Percentiles rank a stretch among this genome's conserved stretches.
Conservation (phyloP, 2,113 vertebrate genomes). For the Lutjanus erythropterus region DNA sequence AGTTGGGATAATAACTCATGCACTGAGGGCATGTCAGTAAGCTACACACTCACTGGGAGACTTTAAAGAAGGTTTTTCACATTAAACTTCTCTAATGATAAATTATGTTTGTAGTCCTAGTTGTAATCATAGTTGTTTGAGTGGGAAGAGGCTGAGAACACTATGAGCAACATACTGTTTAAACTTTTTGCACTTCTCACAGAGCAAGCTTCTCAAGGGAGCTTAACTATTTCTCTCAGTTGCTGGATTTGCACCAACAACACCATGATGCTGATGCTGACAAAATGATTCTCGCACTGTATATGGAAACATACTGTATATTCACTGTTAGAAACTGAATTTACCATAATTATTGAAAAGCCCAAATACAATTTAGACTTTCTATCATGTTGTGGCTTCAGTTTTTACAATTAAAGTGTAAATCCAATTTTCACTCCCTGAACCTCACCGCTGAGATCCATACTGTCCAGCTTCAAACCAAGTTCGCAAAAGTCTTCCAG, state of each 20-base stretch:
- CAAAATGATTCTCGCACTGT: neutral
- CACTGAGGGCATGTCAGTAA: conserved; percentile 63
- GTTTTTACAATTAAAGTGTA: neutral
- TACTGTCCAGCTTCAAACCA: no score
- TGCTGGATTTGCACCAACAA: neutral
- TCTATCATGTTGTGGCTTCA: neutral
- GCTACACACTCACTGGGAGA: conserved; percentile 55
- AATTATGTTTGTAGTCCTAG: conserved; percentile 22
- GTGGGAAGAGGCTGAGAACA: conserved; percentile 9
- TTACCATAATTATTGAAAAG: neutral
- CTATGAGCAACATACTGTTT: neutral
- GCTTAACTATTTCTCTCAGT: conserved; percentile 6
- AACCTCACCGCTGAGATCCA: no score
- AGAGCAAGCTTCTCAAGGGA: conserved; percentile 18
- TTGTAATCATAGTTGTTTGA: conserved; percentile 28
- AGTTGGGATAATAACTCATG: conserved; percentile 69
- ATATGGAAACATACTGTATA: no score
- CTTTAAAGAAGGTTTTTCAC: conserved; percentile 48
- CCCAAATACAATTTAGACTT: neutral
- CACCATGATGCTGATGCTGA: neutral
- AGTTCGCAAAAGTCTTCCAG: no score
- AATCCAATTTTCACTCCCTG: no score
- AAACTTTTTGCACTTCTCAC: conserved; percentile 12
- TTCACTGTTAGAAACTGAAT: neutral
- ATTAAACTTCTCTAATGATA: conserved; percentile 43